These are phyloP conservation scores for Dermochelys coriacea DNA, from an alignment of 2,797 vertebrate genomes.

Conservation along the genomic window DNA sequence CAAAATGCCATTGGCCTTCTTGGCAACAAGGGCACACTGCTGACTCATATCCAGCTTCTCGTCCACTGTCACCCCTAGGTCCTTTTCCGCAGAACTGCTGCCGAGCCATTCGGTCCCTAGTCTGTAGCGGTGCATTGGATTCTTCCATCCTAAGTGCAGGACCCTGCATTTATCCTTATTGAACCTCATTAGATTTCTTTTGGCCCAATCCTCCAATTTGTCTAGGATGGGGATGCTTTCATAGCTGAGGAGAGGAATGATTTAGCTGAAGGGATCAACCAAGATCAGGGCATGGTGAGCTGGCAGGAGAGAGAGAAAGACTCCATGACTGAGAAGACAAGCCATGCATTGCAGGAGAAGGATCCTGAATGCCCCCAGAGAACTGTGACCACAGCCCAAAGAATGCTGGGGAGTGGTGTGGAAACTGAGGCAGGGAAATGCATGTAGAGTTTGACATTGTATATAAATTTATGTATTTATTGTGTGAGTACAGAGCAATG, in stretches of 20 bases:
- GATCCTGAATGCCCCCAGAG: background rate
- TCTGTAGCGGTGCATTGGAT: no score
- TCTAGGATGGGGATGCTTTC: background rate
- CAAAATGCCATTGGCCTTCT: no score
- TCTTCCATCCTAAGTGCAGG: no score
- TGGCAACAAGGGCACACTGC: no score
- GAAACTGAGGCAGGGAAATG: background rate
- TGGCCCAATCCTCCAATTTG: no score
- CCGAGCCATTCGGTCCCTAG: no score
- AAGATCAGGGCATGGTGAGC: background rate
- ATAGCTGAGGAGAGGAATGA: background rate
- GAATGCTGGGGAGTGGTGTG: background rate
- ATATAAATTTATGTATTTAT: background rate
- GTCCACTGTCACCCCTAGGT: no score
- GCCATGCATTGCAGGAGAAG: background rate
- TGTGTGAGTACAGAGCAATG: background rate
- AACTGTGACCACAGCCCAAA: background rate
- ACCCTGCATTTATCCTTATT: no score
- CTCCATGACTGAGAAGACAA: background rate
- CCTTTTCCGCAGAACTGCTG: no score
- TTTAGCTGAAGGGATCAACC: background rate
- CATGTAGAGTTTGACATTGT: background rate
- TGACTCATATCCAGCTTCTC: no score
- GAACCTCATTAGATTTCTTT: no score
- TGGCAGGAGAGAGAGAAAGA: background rate